A percentile compares a stretch with the other conserved stretches of the same genome.
Evolutionary conservation across 2,113 vertebrate species (phyloP).

Genomic region (Archocentrus centrarchus): DNA sequence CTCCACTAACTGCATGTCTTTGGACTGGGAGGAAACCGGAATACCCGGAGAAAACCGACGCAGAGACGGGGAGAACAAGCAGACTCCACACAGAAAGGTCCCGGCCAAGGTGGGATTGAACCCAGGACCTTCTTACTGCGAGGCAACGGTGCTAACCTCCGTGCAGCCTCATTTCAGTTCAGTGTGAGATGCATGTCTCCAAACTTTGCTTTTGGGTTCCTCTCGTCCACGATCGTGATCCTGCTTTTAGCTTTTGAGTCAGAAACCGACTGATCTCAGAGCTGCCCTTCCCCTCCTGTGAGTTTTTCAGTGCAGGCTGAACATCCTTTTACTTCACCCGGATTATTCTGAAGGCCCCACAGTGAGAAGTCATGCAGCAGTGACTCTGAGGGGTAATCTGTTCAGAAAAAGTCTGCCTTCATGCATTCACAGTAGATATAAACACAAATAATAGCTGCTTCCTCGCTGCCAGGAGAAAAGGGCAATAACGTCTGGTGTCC

Average conservation of each 20-base stretch:
- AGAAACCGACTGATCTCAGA: rapidly evolving
- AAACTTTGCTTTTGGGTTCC: background rate
- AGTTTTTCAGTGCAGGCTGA: no score
- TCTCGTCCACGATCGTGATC: rapidly evolving
- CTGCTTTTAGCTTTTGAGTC: background rate
- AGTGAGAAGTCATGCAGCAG: background rate
- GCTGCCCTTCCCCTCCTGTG: background rate
- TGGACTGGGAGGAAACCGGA: no score
- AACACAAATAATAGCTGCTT: background rate
- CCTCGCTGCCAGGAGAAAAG: background rate
- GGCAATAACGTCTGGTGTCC: background rate
- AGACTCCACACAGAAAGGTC: no score
- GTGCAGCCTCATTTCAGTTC: background rate
- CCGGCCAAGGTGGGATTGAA: no score
- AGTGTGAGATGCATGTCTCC: background rate
- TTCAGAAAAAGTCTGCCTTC: background rate
- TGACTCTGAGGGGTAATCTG: background rate
- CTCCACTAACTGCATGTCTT: no score
- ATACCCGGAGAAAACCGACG: no score
- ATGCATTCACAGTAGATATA: background rate
- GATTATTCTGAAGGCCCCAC: background rate
- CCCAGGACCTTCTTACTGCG: no score
- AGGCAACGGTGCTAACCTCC: no score
- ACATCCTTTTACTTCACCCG: background rate
- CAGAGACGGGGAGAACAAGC: no score